phyloP scores from a whole-genome alignment of 2,113 vertebrate species.

The Arvicanthis niloticus region DNA sequence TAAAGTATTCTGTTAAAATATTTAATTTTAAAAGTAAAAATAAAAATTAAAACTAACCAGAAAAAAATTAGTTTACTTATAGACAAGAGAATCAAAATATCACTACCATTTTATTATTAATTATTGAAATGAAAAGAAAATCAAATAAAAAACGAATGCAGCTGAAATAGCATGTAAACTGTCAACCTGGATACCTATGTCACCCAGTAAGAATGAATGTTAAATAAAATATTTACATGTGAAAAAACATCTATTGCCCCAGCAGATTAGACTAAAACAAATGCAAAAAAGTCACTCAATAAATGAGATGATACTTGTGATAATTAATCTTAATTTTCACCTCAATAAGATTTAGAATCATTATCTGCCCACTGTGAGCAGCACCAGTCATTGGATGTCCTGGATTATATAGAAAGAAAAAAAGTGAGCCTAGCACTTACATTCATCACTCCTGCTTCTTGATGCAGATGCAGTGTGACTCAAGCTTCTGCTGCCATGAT shows the following conservation, averaged over 20 bases:
- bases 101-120: background rate
- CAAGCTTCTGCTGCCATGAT: background rate
- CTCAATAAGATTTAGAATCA: background rate
- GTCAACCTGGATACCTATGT: background rate
- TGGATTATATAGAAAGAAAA: background rate
- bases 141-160: background rate
- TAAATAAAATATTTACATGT: background rate
- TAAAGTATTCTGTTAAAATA: background rate
- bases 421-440: background rate
- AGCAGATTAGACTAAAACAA: background rate
- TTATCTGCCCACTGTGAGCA: background rate
- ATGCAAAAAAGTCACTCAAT: background rate
- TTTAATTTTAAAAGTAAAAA: constrained; percentile 16
- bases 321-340: background rate
- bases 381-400: background rate
- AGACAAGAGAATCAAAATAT: background rate
- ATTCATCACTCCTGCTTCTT: background rate
- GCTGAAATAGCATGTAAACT: constrained; percentile 1
- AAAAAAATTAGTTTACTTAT: background rate
- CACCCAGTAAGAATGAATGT: background rate
- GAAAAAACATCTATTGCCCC: background rate
- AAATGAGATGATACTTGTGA: background rate
- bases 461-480: background rate
- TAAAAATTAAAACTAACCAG: constrained; percentile 1
- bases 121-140: background rate